Evolutionary conservation across 2,797 vertebrate genomes (phyloP), one percentile per base, ranked within the genome.

Genomic region (Pangasius larnaudii): DNA sequence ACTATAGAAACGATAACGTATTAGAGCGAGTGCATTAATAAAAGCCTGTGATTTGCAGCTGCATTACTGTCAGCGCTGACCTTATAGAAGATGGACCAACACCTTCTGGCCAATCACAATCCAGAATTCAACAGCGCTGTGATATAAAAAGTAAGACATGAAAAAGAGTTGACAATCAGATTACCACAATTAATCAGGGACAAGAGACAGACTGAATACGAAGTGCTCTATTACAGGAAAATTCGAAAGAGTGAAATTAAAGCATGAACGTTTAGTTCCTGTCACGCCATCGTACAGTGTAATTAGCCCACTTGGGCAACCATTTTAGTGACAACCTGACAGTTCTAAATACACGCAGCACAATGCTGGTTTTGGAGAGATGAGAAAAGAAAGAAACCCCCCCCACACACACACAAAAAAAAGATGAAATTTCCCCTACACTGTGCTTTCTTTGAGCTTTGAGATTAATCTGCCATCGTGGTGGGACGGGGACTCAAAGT

Each of bases 301-400:
- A 83, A 83, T 83, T 46, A 83, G 27, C 80, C 3, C 59, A 65
- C 39, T 19, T 10, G 14, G 59, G 59, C 39, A 49, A 19, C 39
- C 39, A 19, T 65, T 65, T 19, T 30, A 65, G 39, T 83, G 80
- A 65, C 80, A 65, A 83, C 59, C 80, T 83, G 59, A 83, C 80
- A 83, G 24, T 49, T 83, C 19, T 5, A 19, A 49, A 83, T 19
- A 49, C 30, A 33, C 2, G 7, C 77, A 79, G 30, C 75, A 78
- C 33, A 61, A 81, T 81, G 56, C 58, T n/a, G 10, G 30, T 24
- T 30, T 22, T 79, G 19, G 24, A 58, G 19, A 56, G 6, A 42
- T 7, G 14, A 65, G 13, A 7, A 61, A 63, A 81, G 22, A 27
- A 39, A 81, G 51, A n/a, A n/a, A 0, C 1, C 0, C 0, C 5